Conservation (phyloP, 2,797 vertebrate species). For the Sebastes wilsoni region DNA sequence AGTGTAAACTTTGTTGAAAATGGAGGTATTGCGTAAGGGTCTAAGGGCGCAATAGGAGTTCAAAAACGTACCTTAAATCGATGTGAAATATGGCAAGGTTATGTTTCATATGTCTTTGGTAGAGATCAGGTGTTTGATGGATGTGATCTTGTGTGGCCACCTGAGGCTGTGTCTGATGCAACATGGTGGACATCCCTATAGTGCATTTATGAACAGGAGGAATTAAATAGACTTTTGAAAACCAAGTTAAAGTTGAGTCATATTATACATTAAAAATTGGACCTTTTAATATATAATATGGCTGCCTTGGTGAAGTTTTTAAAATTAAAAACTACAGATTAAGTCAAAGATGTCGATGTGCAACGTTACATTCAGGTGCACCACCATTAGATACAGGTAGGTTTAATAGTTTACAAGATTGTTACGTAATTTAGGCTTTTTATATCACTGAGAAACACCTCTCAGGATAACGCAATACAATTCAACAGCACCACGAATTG, state of each 20-base stretch:
- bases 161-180: conserved; percentile 75
- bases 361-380: neutral
- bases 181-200: conserved; percentile 70
- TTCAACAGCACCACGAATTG: neutral
- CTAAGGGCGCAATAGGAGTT: conserved; percentile 37
- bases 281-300: conserved; percentile 27
- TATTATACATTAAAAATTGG: conserved; percentile 28
- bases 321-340: neutral
- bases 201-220: conserved; percentile 60
- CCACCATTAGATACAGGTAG: neutral
- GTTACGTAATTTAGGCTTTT: neutral
- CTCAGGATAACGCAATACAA: neutral
- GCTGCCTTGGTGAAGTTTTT: neutral
- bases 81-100: conserved; percentile 73
- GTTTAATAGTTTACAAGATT: neutral
- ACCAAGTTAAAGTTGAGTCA: conserved; percentile 36
- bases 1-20: conserved; percentile 55
- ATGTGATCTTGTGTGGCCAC: conserved; percentile 69
- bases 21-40: conserved; percentile 65
- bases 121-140: conserved; percentile 75
- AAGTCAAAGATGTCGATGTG: neutral
- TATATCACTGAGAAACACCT: neutral
- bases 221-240: conserved; percentile 62
- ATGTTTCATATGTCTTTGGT: conserved; percentile 72
- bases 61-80: conserved; percentile 67